Percentiles rank a stretch among this genome's conserved stretches.
These are phyloP conservation scores for Drosophila cracens DNA, from an alignment of 2,888 invertebrate species.

Conservation along the genomic window DNA sequence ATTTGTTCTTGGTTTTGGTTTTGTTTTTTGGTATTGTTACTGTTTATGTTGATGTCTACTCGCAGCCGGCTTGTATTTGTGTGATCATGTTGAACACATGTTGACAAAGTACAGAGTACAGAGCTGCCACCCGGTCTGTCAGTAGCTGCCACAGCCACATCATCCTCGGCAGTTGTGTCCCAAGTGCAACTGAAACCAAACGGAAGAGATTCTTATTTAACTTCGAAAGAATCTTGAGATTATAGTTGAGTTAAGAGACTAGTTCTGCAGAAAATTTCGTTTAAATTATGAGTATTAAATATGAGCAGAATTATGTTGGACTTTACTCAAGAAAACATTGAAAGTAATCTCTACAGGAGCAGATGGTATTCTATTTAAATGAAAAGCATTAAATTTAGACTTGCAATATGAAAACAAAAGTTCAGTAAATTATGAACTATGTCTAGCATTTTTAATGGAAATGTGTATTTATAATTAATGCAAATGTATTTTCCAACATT, in stretches of 20 bases:
- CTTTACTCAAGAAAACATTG: neutral
- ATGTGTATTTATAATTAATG: slow-evolving; percentile 21
- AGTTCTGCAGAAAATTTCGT: slow-evolving; percentile 1
- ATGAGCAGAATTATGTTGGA: neutral
- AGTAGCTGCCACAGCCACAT: slow-evolving; percentile 33
- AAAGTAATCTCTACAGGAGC: neutral
- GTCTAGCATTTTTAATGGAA: neutral
- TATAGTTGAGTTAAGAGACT: neutral
- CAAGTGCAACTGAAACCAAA: slow-evolving; percentile 72
- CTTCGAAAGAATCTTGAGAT: slow-evolving; percentile 14
- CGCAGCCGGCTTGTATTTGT: slow-evolving; percentile 49
- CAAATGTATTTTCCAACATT: slow-evolving; percentile 29
- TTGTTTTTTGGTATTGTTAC: slow-evolving; percentile 18
- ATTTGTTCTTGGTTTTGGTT: neutral
- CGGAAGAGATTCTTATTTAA: slow-evolving; percentile 54
- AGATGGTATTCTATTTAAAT: neutral
- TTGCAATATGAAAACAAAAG: neutral
- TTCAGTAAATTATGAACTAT: slow-evolving; percentile 10
- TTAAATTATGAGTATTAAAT: neutral
- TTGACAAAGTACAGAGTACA: slow-evolving; percentile 65
- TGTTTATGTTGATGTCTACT: slow-evolving; percentile 65
- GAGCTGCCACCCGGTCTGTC: slow-evolving; percentile 27
- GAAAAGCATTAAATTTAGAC: neutral
- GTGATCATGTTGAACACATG: slow-evolving; percentile 76
- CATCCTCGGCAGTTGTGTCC: slow-evolving; percentile 24